Percentiles rank a stretch among this genome's conserved stretches.
phyloP scores from a whole-genome alignment of 2,113 vertebrate genomes.

The Semicossyphus pulcher region DNA sequence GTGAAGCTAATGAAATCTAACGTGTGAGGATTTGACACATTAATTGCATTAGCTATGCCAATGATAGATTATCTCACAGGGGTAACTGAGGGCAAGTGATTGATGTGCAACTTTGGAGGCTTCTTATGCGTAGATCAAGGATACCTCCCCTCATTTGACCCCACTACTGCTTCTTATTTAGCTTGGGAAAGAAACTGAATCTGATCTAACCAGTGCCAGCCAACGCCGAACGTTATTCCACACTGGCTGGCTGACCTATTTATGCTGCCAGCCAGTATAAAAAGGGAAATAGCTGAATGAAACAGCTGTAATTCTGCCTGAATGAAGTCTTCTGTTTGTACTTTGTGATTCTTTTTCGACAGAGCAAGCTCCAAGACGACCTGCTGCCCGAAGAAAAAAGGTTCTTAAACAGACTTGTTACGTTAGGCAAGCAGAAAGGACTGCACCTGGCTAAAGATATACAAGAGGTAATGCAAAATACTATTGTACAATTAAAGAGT shows the following conservation, averaged over 20 bases:
- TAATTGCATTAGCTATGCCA: not conserved
- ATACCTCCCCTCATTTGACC: not conserved
- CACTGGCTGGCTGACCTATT: not conserved
- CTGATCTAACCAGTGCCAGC: not conserved
- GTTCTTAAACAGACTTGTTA: slow-evolving; percentile 90
- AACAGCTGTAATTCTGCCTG: not conserved
- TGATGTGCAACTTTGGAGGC: not conserved
- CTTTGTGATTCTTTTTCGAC: slow-evolving; percentile 61
- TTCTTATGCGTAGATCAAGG: not conserved
- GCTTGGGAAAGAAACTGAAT: slow-evolving; percentile 30
- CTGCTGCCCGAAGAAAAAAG: slow-evolving; percentile 88
- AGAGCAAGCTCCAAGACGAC: slow-evolving; percentile 85
- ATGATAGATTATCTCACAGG: not conserved
- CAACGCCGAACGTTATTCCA: not conserved
- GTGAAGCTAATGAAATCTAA: slow-evolving; percentile 18
- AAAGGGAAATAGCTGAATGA: not conserved
- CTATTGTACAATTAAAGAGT: not conserved
- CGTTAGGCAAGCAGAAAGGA: slow-evolving; percentile 90
- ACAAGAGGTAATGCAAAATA: slow-evolving; percentile 84
- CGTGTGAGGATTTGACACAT: slow-evolving; percentile 13
- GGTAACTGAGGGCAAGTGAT: slow-evolving; percentile 1
- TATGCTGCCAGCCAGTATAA: not conserved
- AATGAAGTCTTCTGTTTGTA: not conserved
- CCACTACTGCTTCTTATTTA: slow-evolving; percentile 25
- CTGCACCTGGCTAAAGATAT: slow-evolving; percentile 90